These are phyloP conservation scores for Hybos culiciformis DNA, from an alignment of 2,888 invertebrate species.

Conservation along the genomic window DNA sequence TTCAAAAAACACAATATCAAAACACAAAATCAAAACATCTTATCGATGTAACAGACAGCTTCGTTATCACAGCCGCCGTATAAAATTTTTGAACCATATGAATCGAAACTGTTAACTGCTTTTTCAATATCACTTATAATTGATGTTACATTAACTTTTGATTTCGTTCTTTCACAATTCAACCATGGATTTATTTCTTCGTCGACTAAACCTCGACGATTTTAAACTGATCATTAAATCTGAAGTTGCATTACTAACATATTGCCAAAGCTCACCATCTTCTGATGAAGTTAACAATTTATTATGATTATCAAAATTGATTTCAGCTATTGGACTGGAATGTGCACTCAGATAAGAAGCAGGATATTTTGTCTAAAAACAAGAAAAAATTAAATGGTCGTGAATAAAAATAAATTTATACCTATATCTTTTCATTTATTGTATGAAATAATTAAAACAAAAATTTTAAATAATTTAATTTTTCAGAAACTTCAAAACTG, in stretches of 20 bases:
- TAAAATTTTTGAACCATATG: slow-evolving; percentile 57
- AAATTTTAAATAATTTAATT: too few relatives aligned
- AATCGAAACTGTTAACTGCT: slow-evolving; percentile 69
- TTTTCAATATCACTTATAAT: slow-evolving; percentile 62
- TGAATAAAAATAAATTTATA: too few relatives aligned
- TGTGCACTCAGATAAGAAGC: slow-evolving; percentile 70
- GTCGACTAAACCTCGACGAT: slow-evolving; percentile 11
- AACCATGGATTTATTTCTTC: slow-evolving; percentile 45
- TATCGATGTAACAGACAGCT: slow-evolving; percentile 67
- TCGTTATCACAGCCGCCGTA: slow-evolving; percentile 85
- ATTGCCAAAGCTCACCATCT: slow-evolving; percentile 80
- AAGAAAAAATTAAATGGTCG: too few relatives aligned
- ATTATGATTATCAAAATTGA: slow-evolving; percentile 73
- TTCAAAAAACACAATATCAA: too few relatives aligned
- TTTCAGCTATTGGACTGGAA: slow-evolving; percentile 62
- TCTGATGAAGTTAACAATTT: slow-evolving; percentile 69
- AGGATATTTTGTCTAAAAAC: slow-evolving; percentile 68
- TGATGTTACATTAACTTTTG: slow-evolving; percentile 41
- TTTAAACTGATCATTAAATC: slow-evolving; percentile 12
- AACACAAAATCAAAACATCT: slow-evolving; percentile 34
- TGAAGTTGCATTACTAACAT: slow-evolving; percentile 50
- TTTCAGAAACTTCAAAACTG: too few relatives aligned
- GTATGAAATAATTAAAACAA: too few relatives aligned
- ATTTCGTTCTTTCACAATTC: slow-evolving; percentile 52
- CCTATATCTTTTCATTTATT: too few relatives aligned